These are phyloP conservation scores for Gymnodraco acuticeps DNA, from an alignment of 2,797 vertebrate species.

Conservation along the genomic window DNA sequence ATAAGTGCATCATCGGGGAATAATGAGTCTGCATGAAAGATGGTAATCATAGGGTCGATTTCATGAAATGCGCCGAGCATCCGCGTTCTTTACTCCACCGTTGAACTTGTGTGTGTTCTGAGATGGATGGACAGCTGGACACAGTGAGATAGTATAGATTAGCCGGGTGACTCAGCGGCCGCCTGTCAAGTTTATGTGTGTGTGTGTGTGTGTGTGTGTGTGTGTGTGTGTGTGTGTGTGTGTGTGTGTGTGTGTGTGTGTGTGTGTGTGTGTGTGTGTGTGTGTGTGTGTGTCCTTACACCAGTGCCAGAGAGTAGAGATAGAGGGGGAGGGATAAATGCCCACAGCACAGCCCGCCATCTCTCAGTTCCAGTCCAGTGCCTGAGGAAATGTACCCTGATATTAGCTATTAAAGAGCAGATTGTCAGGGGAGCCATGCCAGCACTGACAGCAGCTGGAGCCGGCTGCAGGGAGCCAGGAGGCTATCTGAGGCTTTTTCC, in stretches of 20 bases:
- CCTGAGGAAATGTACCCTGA: slow-evolving; percentile 88
- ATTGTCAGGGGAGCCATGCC: slow-evolving; percentile 83
- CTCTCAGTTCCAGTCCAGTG: slow-evolving; percentile 85
- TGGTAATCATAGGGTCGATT: slow-evolving; percentile 24
- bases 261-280: slow-evolving; percentile 65
- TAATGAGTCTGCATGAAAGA: not conserved
- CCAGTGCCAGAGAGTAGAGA: slow-evolving; percentile 18
- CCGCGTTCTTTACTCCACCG: slow-evolving; percentile 8
- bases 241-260: slow-evolving; percentile 27
- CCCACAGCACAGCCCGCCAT: slow-evolving; percentile 75
- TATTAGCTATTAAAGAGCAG: slow-evolving; percentile 90
- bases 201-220: slow-evolving; percentile 13
- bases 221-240: no score
- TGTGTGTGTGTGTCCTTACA: slow-evolving; percentile 60
- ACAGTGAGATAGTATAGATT: slow-evolving; percentile 58
- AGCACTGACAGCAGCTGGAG: slow-evolving; percentile 80
- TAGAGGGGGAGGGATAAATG: slow-evolving; percentile 49
- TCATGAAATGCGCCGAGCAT: not conserved
- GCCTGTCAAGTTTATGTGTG: slow-evolving; percentile 56
- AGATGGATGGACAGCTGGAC: slow-evolving; percentile 63
- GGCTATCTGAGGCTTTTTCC: slow-evolving; percentile 42
- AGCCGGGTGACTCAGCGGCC: slow-evolving; percentile 75
- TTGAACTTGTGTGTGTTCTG: slow-evolving; percentile 19
- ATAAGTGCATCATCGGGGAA: not conserved
- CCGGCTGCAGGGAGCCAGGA: slow-evolving; percentile 59